A percentile compares a stretch with the other conserved stretches of the same genome.
Evolutionary conservation across 2,888 invertebrate species (phyloP).

Genomic region (Ligdia adustata): DNA sequence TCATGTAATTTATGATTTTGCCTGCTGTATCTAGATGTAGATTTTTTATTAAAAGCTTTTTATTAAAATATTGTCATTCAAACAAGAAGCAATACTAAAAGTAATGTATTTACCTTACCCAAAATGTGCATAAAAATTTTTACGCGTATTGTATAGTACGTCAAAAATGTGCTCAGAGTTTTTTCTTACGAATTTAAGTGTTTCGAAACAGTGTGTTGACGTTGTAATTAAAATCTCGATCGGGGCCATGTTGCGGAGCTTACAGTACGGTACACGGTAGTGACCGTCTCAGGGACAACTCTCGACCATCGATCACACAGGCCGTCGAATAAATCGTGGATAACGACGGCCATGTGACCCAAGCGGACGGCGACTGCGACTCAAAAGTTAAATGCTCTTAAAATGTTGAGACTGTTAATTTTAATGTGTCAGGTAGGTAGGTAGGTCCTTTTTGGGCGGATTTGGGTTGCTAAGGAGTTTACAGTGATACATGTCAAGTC

Average conservation of each 20-base stretch:
- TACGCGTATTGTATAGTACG: neutral
- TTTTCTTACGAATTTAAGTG: neutral
- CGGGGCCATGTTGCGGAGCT: conserved; percentile 54
- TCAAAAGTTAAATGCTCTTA: conserved; percentile 22
- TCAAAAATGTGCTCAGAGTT: neutral
- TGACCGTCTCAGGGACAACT: conserved; percentile 55
- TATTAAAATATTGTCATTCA: too few species aligned
- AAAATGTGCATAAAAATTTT: neutral
- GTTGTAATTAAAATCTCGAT: conserved; percentile 57
- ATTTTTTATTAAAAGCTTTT: too few species aligned
- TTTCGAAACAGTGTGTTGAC: conserved; percentile 22
- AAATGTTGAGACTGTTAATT: conserved; percentile 18
- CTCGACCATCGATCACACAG: conserved; percentile 75
- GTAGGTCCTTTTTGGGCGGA: conserved; percentile 7
- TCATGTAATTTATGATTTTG: too few species aligned
- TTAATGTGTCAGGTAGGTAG: conserved; percentile 12
- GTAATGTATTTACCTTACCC: too few species aligned
- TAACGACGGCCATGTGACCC: conserved; percentile 34
- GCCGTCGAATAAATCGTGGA: conserved; percentile 74
- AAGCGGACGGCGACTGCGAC: conserved; percentile 35
- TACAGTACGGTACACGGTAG: conserved; percentile 52
- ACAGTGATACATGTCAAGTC: neutral
- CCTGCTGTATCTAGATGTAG: too few species aligned
- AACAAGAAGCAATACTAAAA: too few species aligned
- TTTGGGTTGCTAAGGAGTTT: conserved; percentile 4